Conservation (phyloP, 2,888 invertebrate genomes). For the Mechanitis mazaeus region DNA sequence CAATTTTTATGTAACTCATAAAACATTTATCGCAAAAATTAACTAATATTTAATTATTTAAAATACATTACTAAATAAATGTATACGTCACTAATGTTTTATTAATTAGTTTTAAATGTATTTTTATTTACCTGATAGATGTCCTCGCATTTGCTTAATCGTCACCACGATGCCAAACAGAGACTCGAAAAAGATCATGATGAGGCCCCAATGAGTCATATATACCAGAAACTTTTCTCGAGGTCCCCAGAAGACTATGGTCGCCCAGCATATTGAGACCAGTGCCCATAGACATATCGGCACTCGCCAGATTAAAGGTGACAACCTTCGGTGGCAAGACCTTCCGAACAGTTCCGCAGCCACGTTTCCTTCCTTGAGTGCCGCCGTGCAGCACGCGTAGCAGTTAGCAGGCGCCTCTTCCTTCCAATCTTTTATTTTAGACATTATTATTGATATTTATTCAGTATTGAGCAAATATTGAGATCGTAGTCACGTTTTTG, state of each 20-base stretch:
- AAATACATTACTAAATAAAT: too few relatives aligned
- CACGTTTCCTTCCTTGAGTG: constrained; percentile 46
- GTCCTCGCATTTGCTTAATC: constrained; percentile 40
- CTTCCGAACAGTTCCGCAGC: constrained; percentile 48
- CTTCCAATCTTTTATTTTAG: constrained; percentile 36
- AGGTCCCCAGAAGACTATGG: constrained; percentile 60
- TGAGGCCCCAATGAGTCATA: constrained; percentile 76
- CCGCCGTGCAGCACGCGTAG: constrained; percentile 47
- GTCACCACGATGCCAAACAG: constrained; percentile 57
- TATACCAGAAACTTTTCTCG: constrained; percentile 68
- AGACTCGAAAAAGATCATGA: constrained; percentile 57
- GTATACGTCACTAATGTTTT: too few relatives aligned
- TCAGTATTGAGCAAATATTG: not conserved
- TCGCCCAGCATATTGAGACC: constrained; percentile 47
- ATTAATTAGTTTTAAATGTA: not conserved
- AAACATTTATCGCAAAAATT: too few relatives aligned
- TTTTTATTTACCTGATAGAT: constrained; percentile 42
- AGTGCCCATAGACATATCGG: constrained; percentile 61
- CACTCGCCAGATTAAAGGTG: constrained; percentile 61
- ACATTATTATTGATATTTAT: constrained; percentile 25
- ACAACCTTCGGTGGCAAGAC: constrained; percentile 47
- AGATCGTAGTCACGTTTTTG: not conserved
- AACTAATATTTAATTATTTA: too few relatives aligned
- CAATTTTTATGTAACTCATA: too few relatives aligned
- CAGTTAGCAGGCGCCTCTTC: constrained; percentile 36